Base-by-base conservation (phyloP, 2,888 invertebrate genomes). In the Danaus chrysippus region DNA sequence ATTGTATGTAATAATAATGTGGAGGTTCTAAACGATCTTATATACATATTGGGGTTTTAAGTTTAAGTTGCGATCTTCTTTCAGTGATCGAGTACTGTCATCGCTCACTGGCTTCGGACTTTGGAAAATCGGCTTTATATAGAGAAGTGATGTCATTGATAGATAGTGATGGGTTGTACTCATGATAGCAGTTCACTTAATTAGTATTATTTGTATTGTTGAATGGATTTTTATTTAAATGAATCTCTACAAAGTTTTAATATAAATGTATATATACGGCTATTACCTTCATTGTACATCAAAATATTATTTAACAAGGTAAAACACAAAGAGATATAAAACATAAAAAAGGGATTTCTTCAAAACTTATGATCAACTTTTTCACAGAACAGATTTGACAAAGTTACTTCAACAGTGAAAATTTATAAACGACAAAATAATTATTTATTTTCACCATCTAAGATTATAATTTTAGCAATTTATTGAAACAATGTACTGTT, bases 21-120 rank as follows among this genome's bases (percentile, higher is more conserved):
- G 10, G 13, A 49, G 49, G 49, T 49, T 15, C 15, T 49, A 42
- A 62, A 62, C 59, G 52, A 60, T 65, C 64, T 64, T 62, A 66
- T 65, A 69, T 68, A 66, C 42, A 62, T 62, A 53, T 55, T 44
- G 61, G 59, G 62, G 58, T 61, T 58, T 57, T 62, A 62, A 68
- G 67, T 64, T 68, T 65, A 34, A 64, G 64, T 61, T 52, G 43
- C 58, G 62, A 68, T 62, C 60, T 56, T 61, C 62, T 66, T 56
- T 58, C 42, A 55, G 77, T 83, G 84, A 84, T 83, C 71, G 81
- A 84, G 77, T 76, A 81, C 75, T 76, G 74, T 76, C 81, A 84
- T 84, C 79, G 74, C 74, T 83, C 82, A 79, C 71, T 68, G 73
- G 66, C 65, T 67, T 73, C 71, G 69, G 71, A 59, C 58, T 43